phyloP scores from a whole-genome alignment of 1,140 invertebrate species.

The Agraylea sexmaculata region DNA sequence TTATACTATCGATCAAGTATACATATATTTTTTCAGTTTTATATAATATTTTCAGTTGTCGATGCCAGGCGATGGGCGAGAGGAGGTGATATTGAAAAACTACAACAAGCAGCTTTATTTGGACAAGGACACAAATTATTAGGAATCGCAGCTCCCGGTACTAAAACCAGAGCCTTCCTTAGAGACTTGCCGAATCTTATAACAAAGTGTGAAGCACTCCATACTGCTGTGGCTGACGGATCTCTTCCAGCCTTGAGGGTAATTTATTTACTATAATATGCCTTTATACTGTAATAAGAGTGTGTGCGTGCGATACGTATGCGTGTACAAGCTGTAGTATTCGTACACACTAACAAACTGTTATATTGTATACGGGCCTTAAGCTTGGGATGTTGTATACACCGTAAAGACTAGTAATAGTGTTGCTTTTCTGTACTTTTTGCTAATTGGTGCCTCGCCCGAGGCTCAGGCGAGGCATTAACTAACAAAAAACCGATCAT shows the following conservation, averaged over 20 bases:
- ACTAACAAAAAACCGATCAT: too few relatives aligned
- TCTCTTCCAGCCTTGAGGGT: slow-evolving; percentile 50
- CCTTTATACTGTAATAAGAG: too few relatives aligned
- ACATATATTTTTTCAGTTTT: slow-evolving; percentile 26
- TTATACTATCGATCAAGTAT: slow-evolving; percentile 3
- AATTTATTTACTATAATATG: too few relatives aligned
- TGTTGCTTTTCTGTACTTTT: too few relatives aligned
- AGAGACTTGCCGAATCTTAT: slow-evolving; percentile 55
- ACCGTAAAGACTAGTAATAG: too few relatives aligned
- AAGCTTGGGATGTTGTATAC: too few relatives aligned
- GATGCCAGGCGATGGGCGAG: slow-evolving; percentile 56
- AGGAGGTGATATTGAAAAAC: slow-evolving; percentile 57
- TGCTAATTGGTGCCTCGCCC: too few relatives aligned
- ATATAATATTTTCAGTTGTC: slow-evolving; percentile 38
- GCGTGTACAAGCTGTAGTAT: too few relatives aligned
- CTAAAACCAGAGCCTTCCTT: slow-evolving; percentile 53
- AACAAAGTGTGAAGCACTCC: slow-evolving; percentile 54
- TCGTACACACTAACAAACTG: too few relatives aligned
- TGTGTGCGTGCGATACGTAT: too few relatives aligned
- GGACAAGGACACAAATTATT: slow-evolving; percentile 64
- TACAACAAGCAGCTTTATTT: slow-evolving; percentile 65
- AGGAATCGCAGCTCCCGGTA: slow-evolving; percentile 52
- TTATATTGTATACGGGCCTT: too few relatives aligned
- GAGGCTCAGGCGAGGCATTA: too few relatives aligned
- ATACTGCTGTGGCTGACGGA: slow-evolving; percentile 58